Percentiles rank a stretch among this genome's conserved stretches.
These are phyloP conservation scores for Drosophila siamana DNA, from an alignment of 2,888 invertebrate genomes.

Conservation along the genomic window DNA sequence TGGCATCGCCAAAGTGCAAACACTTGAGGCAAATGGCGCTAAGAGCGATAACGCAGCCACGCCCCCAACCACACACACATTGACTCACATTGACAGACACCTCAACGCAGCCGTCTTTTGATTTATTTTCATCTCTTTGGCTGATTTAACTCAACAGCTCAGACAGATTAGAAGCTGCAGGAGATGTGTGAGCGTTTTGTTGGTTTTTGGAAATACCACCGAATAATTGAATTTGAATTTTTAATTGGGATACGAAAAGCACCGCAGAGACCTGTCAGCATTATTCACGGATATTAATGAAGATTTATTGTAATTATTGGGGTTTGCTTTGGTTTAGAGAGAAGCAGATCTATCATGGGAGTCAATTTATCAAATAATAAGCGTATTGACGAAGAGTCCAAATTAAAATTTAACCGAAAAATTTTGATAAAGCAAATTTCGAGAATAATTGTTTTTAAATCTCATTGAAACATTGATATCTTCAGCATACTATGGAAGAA, in stretches of 20 bases:
- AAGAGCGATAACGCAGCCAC: constrained; percentile 71
- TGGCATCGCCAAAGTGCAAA: constrained; percentile 72
- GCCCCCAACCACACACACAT: constrained; percentile 11
- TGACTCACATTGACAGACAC: not conserved
- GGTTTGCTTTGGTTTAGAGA: not conserved
- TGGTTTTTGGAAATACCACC: constrained; percentile 15
- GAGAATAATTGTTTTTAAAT: too few species aligned
- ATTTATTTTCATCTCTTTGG: constrained; percentile 33
- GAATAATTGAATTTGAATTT: constrained; percentile 58
- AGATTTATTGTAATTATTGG: not conserved
- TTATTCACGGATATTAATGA: constrained; percentile 3
- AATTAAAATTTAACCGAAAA: not conserved
- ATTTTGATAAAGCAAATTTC: too few species aligned
- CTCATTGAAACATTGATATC: too few species aligned
- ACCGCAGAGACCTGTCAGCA: not conserved
- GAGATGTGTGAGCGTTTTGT: constrained; percentile 2
- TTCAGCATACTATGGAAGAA: too few species aligned
- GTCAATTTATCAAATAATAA: not conserved
- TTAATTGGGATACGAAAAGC: constrained; percentile 41
- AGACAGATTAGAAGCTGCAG: constrained; percentile 46
- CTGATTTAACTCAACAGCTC: constrained; percentile 29
- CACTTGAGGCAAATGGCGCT: constrained; percentile 72
- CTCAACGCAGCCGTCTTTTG: not conserved
- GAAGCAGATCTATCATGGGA: not conserved
- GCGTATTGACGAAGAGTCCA: not conserved